Percentiles rank a stretch among this genome's conserved stretches.
Conservation (phyloP, 2,113 vertebrate genomes). For the Cryptotis parvus region DNA sequence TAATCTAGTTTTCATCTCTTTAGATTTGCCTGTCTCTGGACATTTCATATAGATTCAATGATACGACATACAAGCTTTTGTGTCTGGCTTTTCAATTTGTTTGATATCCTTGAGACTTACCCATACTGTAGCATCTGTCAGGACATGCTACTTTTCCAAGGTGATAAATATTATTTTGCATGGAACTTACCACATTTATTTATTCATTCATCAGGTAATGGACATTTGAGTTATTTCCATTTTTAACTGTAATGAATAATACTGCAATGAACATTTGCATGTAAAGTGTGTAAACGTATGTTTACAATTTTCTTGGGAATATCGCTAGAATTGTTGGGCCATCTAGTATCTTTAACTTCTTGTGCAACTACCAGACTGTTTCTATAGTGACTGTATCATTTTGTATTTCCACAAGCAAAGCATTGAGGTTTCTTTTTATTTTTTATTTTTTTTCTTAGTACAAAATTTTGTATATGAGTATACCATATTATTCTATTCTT, state of each 20-base stretch:
- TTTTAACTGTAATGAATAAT: conserved; percentile 8
- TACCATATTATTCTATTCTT: conserved; percentile 45
- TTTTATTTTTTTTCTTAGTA: no score
- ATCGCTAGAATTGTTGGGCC: not conserved
- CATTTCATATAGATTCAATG: not conserved
- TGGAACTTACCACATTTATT: not conserved
- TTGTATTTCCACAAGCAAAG: not conserved
- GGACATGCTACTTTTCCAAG: not conserved
- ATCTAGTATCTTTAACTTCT: not conserved
- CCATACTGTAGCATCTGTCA: not conserved
- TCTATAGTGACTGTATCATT: not conserved
- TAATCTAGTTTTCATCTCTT: not conserved
- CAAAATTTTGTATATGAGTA: not conserved
- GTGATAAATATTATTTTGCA: conserved; percentile 6
- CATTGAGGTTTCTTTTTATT: not conserved
- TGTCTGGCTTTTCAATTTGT: not conserved
- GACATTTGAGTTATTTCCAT: not conserved
- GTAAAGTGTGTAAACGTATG: not conserved
- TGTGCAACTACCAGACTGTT: not conserved
- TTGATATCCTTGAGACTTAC: not conserved
- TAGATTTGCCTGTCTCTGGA: not conserved
- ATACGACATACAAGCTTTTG: not conserved
- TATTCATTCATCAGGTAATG: not conserved
- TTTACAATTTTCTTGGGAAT: conserved; percentile 7
- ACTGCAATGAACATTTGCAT: not conserved